phyloP scores from a whole-genome alignment of 1,140 invertebrate species.

The Berghia stephanieae region DNA sequence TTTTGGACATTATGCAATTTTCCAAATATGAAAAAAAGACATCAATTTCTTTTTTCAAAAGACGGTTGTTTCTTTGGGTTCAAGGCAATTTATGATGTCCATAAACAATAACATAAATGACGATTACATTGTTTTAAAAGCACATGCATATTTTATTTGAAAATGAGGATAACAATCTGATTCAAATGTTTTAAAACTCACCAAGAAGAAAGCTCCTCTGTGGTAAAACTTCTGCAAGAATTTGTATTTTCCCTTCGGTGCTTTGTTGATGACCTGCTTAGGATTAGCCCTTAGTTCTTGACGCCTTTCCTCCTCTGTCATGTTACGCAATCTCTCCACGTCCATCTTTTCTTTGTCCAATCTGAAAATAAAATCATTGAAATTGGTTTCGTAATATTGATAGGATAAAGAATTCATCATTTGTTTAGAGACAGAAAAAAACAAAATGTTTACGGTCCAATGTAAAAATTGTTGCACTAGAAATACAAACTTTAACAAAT shows the following conservation, averaged over 20 bases:
- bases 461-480: too few relatives aligned
- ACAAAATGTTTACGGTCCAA: too few relatives aligned
- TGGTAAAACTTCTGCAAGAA: conserved; percentile 99
- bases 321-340: conserved; percentile 88
- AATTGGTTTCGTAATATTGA: too few relatives aligned
- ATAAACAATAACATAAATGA: not conserved
- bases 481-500: too few relatives aligned
- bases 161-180: not conserved
- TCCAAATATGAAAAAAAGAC: too few relatives aligned
- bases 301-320: conserved; percentile 92
- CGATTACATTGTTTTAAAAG: not conserved
- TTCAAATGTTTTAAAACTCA: too few relatives aligned
- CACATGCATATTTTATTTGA: not conserved
- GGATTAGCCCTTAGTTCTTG: conserved; percentile 92
- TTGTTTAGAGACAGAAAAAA: too few relatives aligned
- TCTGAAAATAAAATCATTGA: conserved; percentile 52
- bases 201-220: conserved; percentile 96
- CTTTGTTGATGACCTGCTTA: conserved; percentile 92
- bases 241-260: conserved; percentile 98
- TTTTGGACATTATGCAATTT: too few relatives aligned
- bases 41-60: too few relatives aligned
- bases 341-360: conserved; percentile 82
- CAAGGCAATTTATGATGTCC: too few relatives aligned
- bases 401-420: too few relatives aligned
- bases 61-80: too few relatives aligned